A percentile compares a stretch with the other conserved stretches of the same genome.
These are phyloP conservation scores for Corythaeola cristata DNA, from an alignment of 2,113 vertebrate species.

Conservation along the genomic window DNA sequence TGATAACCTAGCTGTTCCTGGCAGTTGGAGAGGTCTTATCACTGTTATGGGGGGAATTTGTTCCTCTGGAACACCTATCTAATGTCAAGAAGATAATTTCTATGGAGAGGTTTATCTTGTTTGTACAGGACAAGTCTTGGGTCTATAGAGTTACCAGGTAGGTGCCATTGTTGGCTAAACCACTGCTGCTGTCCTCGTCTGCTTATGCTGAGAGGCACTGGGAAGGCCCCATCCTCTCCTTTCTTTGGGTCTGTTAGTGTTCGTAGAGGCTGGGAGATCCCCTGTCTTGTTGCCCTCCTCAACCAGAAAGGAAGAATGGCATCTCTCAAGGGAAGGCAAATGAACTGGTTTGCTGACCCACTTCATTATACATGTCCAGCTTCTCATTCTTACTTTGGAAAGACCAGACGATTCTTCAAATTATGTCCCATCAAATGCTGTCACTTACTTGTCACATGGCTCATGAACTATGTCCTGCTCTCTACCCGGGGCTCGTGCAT, in stretches of 20 bases:
- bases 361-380: not conserved
- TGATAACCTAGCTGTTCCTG: not conserved
- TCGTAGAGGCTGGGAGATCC: not conserved
- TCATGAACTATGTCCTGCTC: not conserved
- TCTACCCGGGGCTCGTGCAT: not conserved
- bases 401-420: not conserved
- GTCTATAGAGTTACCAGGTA: not conserved
- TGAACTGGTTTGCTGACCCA: not conserved
- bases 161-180: not conserved
- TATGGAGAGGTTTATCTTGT: slow-evolving; percentile 33
- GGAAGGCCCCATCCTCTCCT: not conserved
- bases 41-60: not conserved
- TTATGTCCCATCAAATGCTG: not conserved
- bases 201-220: not conserved
- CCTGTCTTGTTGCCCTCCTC: not conserved
- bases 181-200: not conserved
- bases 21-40: slow-evolving; percentile 22
- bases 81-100: slow-evolving; percentile 36
- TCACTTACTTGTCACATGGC: not conserved
- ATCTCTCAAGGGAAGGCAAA: not conserved
- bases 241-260: not conserved
- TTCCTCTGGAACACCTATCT: not conserved
- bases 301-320: not conserved
- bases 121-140: not conserved
- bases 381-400: not conserved